Base-by-base conservation (phyloP, 2,797 vertebrate species). In the Holocentrus rufus region DNA sequence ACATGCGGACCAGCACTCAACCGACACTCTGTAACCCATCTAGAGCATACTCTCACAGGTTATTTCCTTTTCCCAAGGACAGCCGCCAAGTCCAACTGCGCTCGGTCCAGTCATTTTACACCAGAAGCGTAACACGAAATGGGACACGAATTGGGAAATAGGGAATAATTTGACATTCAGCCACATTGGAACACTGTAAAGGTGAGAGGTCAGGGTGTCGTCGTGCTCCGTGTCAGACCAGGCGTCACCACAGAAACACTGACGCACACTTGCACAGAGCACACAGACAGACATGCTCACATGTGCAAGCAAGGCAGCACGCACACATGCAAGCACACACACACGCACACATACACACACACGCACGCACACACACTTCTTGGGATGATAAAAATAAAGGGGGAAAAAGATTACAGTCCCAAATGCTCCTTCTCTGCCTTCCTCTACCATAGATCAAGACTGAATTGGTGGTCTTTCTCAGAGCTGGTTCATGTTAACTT, bases 111-210 rank as follows among this genome's bases (percentile, higher is more conserved):
- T 71, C 71, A 82, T 74, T 69, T 77, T 70, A 76, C 85, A 83
- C 36, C 17, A 85, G 76, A 10, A 65, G 49, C 18, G 80, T 72
- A 59, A 71, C 76, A 77, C 72, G 30, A 7, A 7, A 69, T 22
- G 68, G 72, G 52, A 55, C 36, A 27, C n/a, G 36, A 64, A 67
- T 18, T 30, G 54, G 73, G 65, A 46, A 52, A 52, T 50, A 14
- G 57, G 68, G 58, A 15, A 39, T 76, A 66, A 27, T 71, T 55
- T 77, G 65, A 91, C 88, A 91, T 91, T 91, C 90, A 88, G 88
- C 85, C 76, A 85, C 81, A 54, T 86, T 83, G 85, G 79, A 88
- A 90, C 84, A 85, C 89, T 85, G 81, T 79, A 77, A 86, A 85
- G 79, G 75, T 83, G 76, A 69, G 80, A 86, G 84, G 83, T 90